These are phyloP conservation scores for Lophochroa leadbeateri DNA, from an alignment of 2,113 vertebrate species.

Conservation along the genomic window DNA sequence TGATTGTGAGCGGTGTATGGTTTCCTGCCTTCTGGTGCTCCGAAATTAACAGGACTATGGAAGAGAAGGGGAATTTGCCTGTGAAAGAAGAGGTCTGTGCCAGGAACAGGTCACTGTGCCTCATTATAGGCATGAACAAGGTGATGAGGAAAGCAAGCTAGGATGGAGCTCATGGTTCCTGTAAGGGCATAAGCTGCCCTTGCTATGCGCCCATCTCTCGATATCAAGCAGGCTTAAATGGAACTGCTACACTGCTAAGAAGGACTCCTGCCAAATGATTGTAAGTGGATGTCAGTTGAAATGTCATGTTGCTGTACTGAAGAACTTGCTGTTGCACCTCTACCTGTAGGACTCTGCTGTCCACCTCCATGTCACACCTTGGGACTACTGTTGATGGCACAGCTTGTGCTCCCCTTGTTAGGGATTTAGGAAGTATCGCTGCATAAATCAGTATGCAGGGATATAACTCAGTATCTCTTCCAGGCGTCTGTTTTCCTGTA, in stretches of 20 bases:
- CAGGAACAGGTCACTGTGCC: background rate
- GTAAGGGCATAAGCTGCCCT: background rate
- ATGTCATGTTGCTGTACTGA: background rate
- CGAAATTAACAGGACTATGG: background rate
- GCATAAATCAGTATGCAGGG: conserved; percentile 40
- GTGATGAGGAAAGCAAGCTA: background rate
- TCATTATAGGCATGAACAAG: background rate
- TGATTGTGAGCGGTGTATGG: background rate
- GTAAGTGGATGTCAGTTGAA: background rate
- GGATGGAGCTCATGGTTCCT: background rate
- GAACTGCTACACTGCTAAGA: background rate
- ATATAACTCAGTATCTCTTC: background rate
- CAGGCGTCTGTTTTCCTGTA: conserved; percentile 39
- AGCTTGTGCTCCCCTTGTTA: background rate
- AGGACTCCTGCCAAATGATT: background rate
- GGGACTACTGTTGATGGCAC: background rate
- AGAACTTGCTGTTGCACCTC: background rate
- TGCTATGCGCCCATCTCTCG: background rate
- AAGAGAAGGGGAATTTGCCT: background rate
- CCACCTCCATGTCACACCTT: background rate
- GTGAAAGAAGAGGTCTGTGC: background rate
- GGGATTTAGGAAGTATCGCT: conserved; percentile 16
- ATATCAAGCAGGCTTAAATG: background rate
- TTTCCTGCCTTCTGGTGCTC: background rate
- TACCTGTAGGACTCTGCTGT: background rate